Evolutionary conservation across 2,113 vertebrate genomes (phyloP), one percentile per base, ranked within the genome.

Genomic region (Myocastor coypus): DNA sequence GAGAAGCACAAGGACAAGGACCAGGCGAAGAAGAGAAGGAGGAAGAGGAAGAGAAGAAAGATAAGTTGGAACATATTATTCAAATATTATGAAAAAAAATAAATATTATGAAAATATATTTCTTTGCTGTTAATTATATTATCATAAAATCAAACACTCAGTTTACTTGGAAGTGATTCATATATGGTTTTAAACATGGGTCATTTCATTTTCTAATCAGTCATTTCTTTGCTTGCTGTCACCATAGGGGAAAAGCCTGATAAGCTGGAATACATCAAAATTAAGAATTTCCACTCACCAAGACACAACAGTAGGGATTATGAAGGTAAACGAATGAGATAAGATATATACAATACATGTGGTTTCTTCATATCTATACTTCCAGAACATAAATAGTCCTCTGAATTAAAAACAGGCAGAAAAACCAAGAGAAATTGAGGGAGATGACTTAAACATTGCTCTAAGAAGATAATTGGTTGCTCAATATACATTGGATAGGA

Each of bases 41-140:
- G n/a, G n/a, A n/a, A n/a, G n/a, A n/a, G n/a, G n/a, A n/a, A n/a
- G n/a, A n/a, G n/a, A n/a, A n/a, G n/a, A n/a, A n/a, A n/a, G n/a
- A n/a, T n/a, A n/a, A n/a, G n/a, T n/a, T n/a, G n/a, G n/a, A n/a
- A n/a, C n/a, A n/a, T n/a, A n/a, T n/a, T n/a, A n/a, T n/a, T n/a
- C n/a, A n/a, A n/a, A n/a, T n/a, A n/a, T n/a, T n/a, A n/a, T n/a
- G n/a, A n/a, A n/a, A n/a, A n/a, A n/a, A n/a, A n/a, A n/a, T 40
- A 77, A 19, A 14, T 34, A 32, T 7, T 87, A 5, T 34, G 66
- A 83, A 28, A 32, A 87, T 59, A 20, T 81, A 61, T 55, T 88
- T 69, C 37, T 59, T 87, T 87, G 26, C 26, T 37, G 7, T 87
- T 93, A 63, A 63, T 87, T 90, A 83, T 84, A 81, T 80, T 86